Conservation (phyloP, 2,113 vertebrate genomes). For the Neogobius melanostomus region DNA sequence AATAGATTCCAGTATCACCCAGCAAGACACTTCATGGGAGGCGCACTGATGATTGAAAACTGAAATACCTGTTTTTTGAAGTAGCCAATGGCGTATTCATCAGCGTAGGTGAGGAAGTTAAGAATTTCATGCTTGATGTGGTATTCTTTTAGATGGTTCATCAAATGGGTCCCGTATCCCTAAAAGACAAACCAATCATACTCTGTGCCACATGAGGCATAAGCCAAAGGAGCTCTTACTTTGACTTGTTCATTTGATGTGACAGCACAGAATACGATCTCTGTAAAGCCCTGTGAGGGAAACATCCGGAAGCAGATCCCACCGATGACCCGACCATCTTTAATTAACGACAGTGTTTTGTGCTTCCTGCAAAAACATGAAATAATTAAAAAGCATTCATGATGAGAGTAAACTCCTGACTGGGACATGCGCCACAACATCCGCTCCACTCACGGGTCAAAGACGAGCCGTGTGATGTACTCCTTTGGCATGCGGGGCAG, state of each 20-base stretch:
- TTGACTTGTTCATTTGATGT: conserved; percentile 99
- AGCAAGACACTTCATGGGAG: too few species aligned
- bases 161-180: conserved; percentile 97
- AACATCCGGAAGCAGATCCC: conserved; percentile 99
- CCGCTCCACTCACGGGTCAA: conserved; percentile 87
- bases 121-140: conserved; percentile 98
- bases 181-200: conserved; percentile 48
- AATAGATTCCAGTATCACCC: neutral
- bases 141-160: conserved; percentile 99
- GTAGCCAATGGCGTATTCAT: conserved; percentile 98
- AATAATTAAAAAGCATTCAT: neutral
- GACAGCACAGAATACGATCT: conserved; percentile 98
- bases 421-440: neutral
- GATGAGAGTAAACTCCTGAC: neutral
- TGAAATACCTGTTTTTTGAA: conserved; percentile 95
- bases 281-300: conserved; percentile 95
- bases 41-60: neutral
- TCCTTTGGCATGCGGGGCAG: conserved; percentile 98
- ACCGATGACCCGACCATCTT: conserved; percentile 96
- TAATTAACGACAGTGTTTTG: conserved; percentile 96
- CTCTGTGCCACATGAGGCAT: neutral
- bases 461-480: conserved; percentile 96
- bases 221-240: conserved; percentile 71
- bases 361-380: conserved; percentile 84
- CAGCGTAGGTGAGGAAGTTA: conserved; percentile 98